Evolutionary conservation across 2,797 vertebrate species (phyloP).

Genomic region (Vespertilio murinus): DNA sequence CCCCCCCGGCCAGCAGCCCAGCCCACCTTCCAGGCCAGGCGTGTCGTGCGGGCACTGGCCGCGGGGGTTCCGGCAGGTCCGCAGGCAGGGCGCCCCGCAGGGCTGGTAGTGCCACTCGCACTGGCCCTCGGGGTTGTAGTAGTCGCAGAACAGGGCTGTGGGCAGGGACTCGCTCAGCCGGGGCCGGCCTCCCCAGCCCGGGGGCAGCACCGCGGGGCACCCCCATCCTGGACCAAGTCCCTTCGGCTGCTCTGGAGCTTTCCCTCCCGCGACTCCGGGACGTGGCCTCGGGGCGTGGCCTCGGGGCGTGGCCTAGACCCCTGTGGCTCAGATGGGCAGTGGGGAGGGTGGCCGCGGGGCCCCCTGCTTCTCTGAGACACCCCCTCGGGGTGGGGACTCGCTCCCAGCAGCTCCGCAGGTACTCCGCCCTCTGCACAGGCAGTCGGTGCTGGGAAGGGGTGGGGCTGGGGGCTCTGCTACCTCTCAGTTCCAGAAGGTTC

Average conservation of each 20-base stretch:
- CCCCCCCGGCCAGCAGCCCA: too few relatives aligned
- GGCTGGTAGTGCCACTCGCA: constrained; percentile 96
- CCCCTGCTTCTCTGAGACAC: not conserved
- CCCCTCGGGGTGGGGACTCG: not conserved
- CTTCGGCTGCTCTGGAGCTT: not conserved
- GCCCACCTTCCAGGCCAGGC: constrained; percentile 91
- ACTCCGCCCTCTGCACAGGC: fast-evolving
- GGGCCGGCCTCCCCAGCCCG: not conserved
- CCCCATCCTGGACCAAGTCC: not conserved
- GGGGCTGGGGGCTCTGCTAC: too few relatives aligned
- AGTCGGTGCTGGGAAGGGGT: not conserved
- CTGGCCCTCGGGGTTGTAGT: constrained; percentile 88
- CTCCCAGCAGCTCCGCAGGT: not conserved
- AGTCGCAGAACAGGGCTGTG: constrained; percentile 95
- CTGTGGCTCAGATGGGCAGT: fast-evolving
- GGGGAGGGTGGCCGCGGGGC: not conserved
- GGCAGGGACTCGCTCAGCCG: not conserved
- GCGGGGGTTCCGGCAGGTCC: constrained; percentile 91
- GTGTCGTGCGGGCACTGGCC: constrained; percentile 89
- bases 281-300: fast-evolving
- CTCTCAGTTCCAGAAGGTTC: not conserved
- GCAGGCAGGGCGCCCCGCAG: constrained; percentile 91
- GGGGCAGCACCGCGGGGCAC: fast-evolving
- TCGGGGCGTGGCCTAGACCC: not conserved
- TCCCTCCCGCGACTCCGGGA: fast-evolving